phyloP scores from a whole-genome alignment of 2,888 invertebrate species.

The Dryadula phaetusa region DNA sequence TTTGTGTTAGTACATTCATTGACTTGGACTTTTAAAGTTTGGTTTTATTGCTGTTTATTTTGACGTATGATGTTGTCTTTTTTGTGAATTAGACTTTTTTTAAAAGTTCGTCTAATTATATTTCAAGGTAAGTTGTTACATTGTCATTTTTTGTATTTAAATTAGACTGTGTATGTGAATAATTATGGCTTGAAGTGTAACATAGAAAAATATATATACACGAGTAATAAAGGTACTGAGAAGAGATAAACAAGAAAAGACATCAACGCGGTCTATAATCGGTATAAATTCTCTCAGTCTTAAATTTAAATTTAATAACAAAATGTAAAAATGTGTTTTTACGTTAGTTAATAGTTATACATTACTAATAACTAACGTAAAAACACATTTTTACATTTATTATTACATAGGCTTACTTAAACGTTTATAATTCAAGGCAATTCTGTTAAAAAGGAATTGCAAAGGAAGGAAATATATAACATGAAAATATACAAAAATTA shows the following conservation, averaged over 20 bases:
- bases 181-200: background rate
- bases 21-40: constrained; percentile 25
- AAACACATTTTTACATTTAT: too few species aligned
- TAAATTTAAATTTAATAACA: background rate
- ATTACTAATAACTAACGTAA: too few species aligned
- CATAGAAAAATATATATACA: background rate
- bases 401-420: too few species aligned
- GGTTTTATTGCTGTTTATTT: constrained; percentile 16
- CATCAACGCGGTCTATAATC: constrained; percentile 19
- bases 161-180: background rate
- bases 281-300: background rate
- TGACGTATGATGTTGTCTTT: constrained; percentile 30
- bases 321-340: too few species aligned
- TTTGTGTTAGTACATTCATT: constrained; percentile 24
- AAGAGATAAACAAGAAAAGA: constrained; percentile 13
- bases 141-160: background rate
- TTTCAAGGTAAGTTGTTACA: constrained; percentile 24
- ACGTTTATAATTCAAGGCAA: too few species aligned
- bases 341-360: too few species aligned
- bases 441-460: too few species aligned
- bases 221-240: background rate
- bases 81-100: constrained; percentile 3
- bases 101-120: constrained; percentile 22
- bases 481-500: too few species aligned
- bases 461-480: too few species aligned